phyloP scores from a whole-genome alignment of 2,113 vertebrate species.

The Embiotoca jacksoni region DNA sequence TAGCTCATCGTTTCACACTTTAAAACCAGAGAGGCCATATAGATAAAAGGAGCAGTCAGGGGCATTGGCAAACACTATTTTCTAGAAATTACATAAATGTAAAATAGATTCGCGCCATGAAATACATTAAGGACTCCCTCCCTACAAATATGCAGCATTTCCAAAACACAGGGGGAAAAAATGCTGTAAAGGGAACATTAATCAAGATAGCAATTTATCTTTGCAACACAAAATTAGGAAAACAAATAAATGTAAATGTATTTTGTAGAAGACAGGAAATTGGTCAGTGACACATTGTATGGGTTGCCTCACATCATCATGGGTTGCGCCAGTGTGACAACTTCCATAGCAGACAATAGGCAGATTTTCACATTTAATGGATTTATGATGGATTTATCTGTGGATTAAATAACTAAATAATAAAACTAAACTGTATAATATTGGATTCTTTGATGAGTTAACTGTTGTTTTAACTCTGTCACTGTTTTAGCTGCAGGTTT shows the following conservation, averaged over 20 bases:
- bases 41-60: neutral
- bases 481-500: too few relatives aligned
- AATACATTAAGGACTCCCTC: neutral
- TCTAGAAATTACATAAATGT: neutral
- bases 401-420: too few relatives aligned
- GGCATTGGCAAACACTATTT: neutral
- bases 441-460: too few relatives aligned
- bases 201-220: slow-evolving; percentile 2
- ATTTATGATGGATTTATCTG: too few relatives aligned
- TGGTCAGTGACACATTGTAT: neutral
- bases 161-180: neutral
- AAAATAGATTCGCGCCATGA: too few relatives aligned
- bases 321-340: neutral
- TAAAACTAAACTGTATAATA: too few relatives aligned
- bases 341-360: neutral
- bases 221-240: neutral
- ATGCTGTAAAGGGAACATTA: neutral
- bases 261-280: neutral
- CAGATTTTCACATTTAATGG: neutral
- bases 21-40: too few relatives aligned
- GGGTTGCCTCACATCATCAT: neutral
- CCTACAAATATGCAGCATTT: neutral
- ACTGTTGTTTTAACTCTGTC: too few relatives aligned
- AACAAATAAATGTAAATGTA: neutral
- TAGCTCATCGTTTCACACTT: too few relatives aligned